Percentiles rank a stretch among this genome's conserved stretches.
These are phyloP conservation scores for Heliothis virescens DNA, from an alignment of 1,140 invertebrate species.

Conservation along the genomic window DNA sequence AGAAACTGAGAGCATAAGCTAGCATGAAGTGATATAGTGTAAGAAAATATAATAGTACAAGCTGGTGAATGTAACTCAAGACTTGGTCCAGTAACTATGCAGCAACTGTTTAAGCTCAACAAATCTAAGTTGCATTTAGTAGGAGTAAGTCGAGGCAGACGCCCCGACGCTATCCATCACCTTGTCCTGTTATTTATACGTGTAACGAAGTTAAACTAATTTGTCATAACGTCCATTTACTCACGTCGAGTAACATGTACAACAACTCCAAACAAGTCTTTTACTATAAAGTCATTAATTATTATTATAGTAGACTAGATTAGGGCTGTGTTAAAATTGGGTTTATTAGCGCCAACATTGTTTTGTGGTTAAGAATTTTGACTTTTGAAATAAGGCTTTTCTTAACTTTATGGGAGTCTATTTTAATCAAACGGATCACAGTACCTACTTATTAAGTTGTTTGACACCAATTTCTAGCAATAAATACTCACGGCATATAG, in stretches of 20 bases:
- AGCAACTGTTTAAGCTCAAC: constrained; percentile 14
- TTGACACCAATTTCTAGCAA: too few species aligned
- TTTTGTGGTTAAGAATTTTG: neutral
- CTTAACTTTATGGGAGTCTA: too few species aligned
- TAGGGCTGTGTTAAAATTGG: neutral
- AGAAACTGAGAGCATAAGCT: too few species aligned
- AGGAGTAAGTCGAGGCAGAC: neutral
- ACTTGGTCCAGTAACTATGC: constrained; percentile 8
- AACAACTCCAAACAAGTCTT: constrained; percentile 28
- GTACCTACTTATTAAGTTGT: too few species aligned
- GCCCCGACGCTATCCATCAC: constrained; percentile 33
- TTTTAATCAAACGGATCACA: too few species aligned
- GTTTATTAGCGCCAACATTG: neutral
- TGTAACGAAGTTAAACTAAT: constrained; percentile 44
- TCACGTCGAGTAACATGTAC: constrained; percentile 37
- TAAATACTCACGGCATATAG: too few species aligned
- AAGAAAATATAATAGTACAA: neutral
- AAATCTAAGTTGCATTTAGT: constrained; percentile 33
- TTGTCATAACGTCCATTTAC: constrained; percentile 47
- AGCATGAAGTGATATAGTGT: neutral
- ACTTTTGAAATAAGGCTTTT: too few species aligned
- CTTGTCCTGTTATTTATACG: constrained; percentile 42
- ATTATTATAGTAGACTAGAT: constrained; percentile 24
- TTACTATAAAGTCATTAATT: constrained; percentile 42
- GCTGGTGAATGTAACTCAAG: neutral